A percentile compares a stretch with the other conserved stretches of the same genome.
Conservation (phyloP, 2,888 invertebrate species). For the Homarus gammarus region DNA sequence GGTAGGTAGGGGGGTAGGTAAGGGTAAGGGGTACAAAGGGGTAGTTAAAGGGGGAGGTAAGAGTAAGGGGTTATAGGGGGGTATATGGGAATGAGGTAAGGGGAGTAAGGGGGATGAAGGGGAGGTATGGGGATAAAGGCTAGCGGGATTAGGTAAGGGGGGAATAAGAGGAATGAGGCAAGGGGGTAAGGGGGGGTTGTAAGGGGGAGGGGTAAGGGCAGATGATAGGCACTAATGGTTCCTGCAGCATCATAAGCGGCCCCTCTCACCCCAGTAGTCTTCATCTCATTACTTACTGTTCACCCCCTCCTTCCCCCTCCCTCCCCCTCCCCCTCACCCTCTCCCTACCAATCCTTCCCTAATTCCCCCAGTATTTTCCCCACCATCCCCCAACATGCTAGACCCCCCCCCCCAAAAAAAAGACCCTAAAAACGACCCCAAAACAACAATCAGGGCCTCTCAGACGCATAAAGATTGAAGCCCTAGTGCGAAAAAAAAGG, state of each 20-base stretch:
- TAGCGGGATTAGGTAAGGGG: background rate
- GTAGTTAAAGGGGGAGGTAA: too few relatives aligned
- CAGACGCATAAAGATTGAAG: background rate
- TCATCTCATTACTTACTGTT: constrained; percentile 36
- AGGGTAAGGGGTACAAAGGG: too few relatives aligned
- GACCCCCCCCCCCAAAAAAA: background rate
- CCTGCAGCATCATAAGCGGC: constrained; percentile 48
- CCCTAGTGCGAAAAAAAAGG: background rate
- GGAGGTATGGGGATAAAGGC: too few relatives aligned
- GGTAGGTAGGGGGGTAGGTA: background rate
- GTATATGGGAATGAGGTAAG: too few relatives aligned
- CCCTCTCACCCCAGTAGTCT: constrained; percentile 21
- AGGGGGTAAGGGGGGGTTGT: background rate
- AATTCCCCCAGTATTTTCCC: background rate
- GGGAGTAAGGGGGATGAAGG: background rate
- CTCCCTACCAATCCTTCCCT: background rate
- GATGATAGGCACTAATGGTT: constrained; percentile 52
- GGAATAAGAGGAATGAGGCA: background rate
- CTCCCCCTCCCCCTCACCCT: background rate
- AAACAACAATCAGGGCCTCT: background rate
- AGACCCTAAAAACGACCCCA: background rate
- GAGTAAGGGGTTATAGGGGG: too few relatives aligned
- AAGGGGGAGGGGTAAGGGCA: background rate
- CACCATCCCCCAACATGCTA: background rate
- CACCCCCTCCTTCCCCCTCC: background rate